Percentiles rank a stretch among this genome's conserved stretches.
Evolutionary conservation across 2,888 invertebrate genomes (phyloP).

Genomic region (Dynastes hyllus): DNA sequence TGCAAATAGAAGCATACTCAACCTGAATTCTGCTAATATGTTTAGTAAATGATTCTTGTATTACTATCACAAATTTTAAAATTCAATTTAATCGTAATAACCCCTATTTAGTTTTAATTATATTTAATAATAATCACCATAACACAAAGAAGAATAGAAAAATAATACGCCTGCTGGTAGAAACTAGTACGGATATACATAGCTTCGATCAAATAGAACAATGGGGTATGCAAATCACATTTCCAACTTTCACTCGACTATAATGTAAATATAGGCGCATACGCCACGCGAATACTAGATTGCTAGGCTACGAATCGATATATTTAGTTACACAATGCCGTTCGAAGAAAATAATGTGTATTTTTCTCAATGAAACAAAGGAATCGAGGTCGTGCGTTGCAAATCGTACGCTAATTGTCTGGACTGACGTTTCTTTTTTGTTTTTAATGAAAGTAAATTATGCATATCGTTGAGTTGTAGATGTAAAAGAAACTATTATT

Average conservation of each 20-base stretch:
- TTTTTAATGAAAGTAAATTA: no score
- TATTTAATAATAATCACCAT: no score
- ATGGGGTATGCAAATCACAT: constrained; percentile 14
- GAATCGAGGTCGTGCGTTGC: constrained; percentile 4
- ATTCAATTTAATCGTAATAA: no score
- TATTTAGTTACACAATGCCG: constrained; percentile 2
- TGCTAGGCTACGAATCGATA: neutral
- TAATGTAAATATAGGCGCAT: neutral
- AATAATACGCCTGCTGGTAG: neutral
- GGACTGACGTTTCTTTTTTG: no score
- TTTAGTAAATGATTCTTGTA: no score
- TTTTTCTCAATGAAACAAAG: neutral
- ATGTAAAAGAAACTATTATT: no score
- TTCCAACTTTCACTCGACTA: constrained; percentile 9
- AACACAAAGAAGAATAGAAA: no score
- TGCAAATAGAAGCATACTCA: neutral
- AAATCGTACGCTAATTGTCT: neutral
- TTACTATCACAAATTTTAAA: no score
- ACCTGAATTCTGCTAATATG: neutral
- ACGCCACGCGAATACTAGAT: neutral
- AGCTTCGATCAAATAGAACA: neutral
- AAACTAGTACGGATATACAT: neutral
- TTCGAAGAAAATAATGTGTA: constrained; percentile 7
- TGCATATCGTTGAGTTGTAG: no score
- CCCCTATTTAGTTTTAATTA: no score